These are phyloP conservation scores for Trichonephila inaurata DNA, from an alignment of 1,140 invertebrate species.

Conservation along the genomic window DNA sequence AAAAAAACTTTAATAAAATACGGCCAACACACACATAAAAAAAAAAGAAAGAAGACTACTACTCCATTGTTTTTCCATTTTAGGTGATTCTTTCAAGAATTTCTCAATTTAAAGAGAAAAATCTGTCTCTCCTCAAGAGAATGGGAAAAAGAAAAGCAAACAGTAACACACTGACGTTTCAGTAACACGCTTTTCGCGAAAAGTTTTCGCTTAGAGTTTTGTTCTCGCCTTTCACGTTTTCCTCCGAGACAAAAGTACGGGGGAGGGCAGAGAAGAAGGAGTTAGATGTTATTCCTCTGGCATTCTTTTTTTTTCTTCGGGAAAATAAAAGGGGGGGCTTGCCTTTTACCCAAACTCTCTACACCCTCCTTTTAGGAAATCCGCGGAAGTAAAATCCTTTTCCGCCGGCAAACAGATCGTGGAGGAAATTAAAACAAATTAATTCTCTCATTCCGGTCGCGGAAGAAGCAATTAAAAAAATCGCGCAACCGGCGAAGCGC, in stretches of 20 bases:
- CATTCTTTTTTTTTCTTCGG: not conserved
- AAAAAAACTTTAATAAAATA: not conserved
- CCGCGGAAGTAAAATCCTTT: not conserved
- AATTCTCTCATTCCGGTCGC: constrained; percentile 68
- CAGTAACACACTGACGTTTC: not conserved
- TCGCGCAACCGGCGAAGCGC: constrained; percentile 36
- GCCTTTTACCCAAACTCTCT: too few species aligned
- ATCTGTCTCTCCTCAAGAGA: constrained; percentile 11
- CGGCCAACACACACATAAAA: not conserved
- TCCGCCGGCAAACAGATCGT: constrained; percentile 52
- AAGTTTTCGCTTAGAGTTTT: not conserved
- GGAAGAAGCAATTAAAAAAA: constrained; percentile 70
- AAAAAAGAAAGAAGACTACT: not conserved
- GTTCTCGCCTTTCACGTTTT: not conserved
- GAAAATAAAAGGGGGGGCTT: too few species aligned
- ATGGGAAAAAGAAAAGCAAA: not conserved
- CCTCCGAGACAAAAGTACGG: not conserved
- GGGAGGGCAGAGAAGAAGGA: not conserved
- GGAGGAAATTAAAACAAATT: constrained; percentile 76
- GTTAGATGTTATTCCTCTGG: constrained; percentile 12
- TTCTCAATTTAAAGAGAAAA: not conserved
- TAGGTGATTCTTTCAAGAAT: not conserved
- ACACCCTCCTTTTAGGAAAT: not conserved
- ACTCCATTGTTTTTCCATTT: not conserved
- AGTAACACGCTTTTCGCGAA: constrained; percentile 16